Conservation (phyloP, 2,113 vertebrate species). For the Stomatorhinus ivindoensis region DNA sequence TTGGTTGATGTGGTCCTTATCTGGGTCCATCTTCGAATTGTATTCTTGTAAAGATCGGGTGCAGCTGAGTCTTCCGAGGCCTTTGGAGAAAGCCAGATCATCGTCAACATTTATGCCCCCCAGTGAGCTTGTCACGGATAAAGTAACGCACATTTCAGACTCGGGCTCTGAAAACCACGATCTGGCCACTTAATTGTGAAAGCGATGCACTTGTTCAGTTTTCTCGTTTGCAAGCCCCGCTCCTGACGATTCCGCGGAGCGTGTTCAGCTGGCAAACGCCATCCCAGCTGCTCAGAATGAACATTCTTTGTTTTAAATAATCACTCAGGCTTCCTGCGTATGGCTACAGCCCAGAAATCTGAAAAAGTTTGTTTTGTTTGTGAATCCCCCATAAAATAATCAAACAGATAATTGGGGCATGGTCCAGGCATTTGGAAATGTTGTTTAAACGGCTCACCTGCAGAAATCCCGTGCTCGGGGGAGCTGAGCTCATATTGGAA, state of each 20-base stretch:
- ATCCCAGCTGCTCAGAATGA: not conserved
- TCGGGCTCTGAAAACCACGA: not conserved
- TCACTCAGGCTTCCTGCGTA: not conserved
- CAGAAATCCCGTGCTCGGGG: not conserved
- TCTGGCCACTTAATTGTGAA: not conserved
- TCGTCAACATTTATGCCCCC: not conserved
- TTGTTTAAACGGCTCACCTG: not conserved
- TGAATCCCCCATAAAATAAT: too few relatives aligned
- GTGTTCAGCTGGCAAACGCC: not conserved
- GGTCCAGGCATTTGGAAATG: not conserved
- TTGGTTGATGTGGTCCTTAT: not conserved
- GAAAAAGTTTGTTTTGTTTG: not conserved
- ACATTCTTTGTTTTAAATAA: not conserved
- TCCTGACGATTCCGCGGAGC: not conserved
- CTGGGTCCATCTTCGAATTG: not conserved
- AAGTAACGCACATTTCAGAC: not conserved
- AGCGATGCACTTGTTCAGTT: not conserved
- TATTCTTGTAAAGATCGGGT: not conserved
- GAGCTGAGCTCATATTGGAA: not conserved
- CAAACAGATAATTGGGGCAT: not conserved
- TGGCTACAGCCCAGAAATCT: not conserved
- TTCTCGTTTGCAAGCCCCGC: not conserved
- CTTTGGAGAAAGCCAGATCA: not conserved
- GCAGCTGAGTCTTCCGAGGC: not conserved
- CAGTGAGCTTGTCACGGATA: not conserved